Base-by-base conservation (phyloP, 92 coral and sea anemone genomes). In the Palythoa grandiflora region DNA sequence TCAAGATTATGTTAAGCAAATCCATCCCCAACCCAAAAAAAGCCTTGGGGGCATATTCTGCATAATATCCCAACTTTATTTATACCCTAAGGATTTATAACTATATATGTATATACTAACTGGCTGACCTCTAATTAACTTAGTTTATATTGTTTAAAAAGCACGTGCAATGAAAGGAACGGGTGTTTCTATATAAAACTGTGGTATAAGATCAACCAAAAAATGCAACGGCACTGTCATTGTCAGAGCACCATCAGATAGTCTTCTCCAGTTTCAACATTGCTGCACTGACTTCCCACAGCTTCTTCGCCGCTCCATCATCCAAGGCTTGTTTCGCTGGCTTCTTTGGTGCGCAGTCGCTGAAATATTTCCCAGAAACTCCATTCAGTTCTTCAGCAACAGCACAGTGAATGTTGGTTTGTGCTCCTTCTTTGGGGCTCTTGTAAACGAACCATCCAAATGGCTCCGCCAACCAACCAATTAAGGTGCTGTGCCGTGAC, bases 281-380 rank as follows among this genome's bases (percentile, higher is more conserved):
- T 16, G 85, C 84, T 38, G 89, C 94, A 86, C 95, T 94, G 68
- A 92, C 83, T 57, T 94, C 94, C 97, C 97, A 94, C 38, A 92
- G 75, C 65, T 90, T 90, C 77, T 88, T 92, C 8, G 90, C 94
- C 70, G 80, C 76, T 61, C 93, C 95, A 71, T 93, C 91, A 90
- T 92, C 95, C 73, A 92, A 71, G n/a, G 95, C 95, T 51, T 88
- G 85, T n/a, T 59, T 40, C 2, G 71, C 84, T 50, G 92, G 84
- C 39, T 88, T 92, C 63, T 83, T 89, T 16, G 10, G 54, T 38
- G 78, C 78, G 78, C 78, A 73, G 55, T 73, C 78, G 36, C 78
- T 16, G 37, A 73, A 73, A 17, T 73, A 73, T 10, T 35, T 6
- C 17, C 74, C 74, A 28, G 74, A 70, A 21, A 70, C 74, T 36